Conservation (phyloP, 2,113 vertebrate genomes). For the Pituophis catenifer region DNA sequence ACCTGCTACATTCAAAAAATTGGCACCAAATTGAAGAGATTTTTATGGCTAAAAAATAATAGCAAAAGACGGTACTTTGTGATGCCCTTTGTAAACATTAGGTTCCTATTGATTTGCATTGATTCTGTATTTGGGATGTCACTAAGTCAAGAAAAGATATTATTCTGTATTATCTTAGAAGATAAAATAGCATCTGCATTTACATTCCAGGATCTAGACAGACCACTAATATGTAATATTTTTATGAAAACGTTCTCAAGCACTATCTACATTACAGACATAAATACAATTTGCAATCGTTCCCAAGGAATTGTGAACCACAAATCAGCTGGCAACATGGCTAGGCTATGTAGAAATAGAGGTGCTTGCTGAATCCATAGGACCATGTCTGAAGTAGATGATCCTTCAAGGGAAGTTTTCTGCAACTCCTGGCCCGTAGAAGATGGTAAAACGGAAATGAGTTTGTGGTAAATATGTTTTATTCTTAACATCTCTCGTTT, state of each 20-base stretch:
- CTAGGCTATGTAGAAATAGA: not conserved
- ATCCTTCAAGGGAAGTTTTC: not conserved
- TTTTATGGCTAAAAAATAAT: slow-evolving; percentile 1
- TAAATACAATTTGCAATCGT: not conserved
- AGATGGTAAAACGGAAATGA: not conserved
- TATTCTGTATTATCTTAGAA: slow-evolving; percentile 2
- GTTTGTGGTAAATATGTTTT: not conserved
- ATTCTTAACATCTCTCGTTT: not conserved
- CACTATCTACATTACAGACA: not conserved
- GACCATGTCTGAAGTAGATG: not conserved
- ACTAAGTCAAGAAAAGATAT: not conserved
- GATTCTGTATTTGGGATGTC: not conserved
- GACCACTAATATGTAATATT: not conserved
- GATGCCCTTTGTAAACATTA: slow-evolving; percentile 12
- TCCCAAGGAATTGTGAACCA: not conserved
- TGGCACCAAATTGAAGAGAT: slow-evolving; percentile 12
- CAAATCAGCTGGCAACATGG: not conserved
- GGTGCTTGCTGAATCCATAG: not conserved
- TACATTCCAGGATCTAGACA: not conserved
- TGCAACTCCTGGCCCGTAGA: not conserved
- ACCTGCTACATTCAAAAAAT: slow-evolving; percentile 11
- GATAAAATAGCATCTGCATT: not conserved
- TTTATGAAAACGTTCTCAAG: not conserved
- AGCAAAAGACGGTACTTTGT: not conserved
- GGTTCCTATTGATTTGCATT: not conserved